Percentiles rank a stretch among this genome's conserved stretches.
These are phyloP conservation scores for Catharus minimus DNA, from an alignment of 2,113 vertebrate genomes.

Conservation along the genomic window DNA sequence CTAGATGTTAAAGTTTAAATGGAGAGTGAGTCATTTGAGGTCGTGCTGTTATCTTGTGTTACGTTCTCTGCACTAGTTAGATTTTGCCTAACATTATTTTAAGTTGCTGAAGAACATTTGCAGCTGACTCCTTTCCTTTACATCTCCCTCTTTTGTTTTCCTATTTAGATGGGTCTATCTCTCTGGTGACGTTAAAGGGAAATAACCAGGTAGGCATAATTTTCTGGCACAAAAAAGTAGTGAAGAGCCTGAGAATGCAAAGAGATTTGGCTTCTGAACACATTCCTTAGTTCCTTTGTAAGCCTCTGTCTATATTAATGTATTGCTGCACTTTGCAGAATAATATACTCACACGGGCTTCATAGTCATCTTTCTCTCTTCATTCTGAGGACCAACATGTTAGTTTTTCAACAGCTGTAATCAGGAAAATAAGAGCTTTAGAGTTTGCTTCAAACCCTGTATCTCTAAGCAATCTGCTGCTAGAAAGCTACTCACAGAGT, in stretches of 20 bases:
- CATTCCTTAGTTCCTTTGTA: conserved; percentile 36
- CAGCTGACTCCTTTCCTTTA: conserved; percentile 19
- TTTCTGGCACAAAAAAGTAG: neutral
- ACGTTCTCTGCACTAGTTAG: neutral
- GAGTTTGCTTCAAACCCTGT: conserved; percentile 58
- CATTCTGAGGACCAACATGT: conserved; percentile 67
- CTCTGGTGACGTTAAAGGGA: neutral
- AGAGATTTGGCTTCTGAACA: conserved; percentile 20
- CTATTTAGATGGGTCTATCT: neutral
- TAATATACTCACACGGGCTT: conserved; percentile 51
- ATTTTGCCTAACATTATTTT: neutral
- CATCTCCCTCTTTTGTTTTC: neutral
- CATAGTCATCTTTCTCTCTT: conserved; percentile 58
- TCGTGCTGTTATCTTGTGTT: neutral
- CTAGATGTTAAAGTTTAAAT: neutral
- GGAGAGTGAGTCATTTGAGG: neutral
- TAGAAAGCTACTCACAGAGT: conserved; percentile 65
- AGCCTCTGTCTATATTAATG: conserved; percentile 51
- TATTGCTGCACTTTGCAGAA: conserved; percentile 58
- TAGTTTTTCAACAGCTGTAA: conserved; percentile 68
- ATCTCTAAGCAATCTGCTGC: conserved; percentile 67
- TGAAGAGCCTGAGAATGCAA: neutral
- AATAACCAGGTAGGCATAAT: conserved; percentile 43
- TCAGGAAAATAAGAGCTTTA: conserved; percentile 70
- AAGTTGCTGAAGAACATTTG: neutral